phyloP scores from a whole-genome alignment of 2,113 vertebrate genomes.

The Eleginops maclovinus region DNA sequence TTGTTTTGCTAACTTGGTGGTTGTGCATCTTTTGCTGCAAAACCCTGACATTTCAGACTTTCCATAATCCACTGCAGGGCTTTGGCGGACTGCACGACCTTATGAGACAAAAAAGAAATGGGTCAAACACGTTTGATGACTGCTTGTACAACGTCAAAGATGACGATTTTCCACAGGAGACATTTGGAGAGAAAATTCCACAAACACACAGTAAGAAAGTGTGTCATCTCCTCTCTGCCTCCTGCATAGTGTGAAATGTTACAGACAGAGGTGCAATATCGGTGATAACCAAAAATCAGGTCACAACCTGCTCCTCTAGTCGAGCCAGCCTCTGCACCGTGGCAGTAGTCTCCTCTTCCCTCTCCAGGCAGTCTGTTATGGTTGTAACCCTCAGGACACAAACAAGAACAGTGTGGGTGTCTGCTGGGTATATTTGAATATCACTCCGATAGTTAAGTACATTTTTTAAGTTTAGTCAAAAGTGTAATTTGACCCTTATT shows the following conservation, averaged over 20 bases:
- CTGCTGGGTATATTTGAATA: neutral
- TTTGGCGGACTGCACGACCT: conserved; percentile 86
- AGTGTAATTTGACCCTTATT: neutral
- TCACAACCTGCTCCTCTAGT: conserved; percentile 92
- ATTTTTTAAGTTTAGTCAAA: neutral
- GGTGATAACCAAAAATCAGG: conserved; percentile 17
- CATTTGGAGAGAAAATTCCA: neutral
- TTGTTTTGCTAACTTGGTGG: conserved; percentile 80
- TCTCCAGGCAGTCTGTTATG: conserved; percentile 85
- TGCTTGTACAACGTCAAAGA: conserved; percentile 7
- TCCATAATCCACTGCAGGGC: conserved; percentile 90
- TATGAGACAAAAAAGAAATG: conserved; percentile 34
- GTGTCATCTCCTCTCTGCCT: neutral
- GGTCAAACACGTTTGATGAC: conserved; percentile 14
- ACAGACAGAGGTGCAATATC: conserved; percentile 20
- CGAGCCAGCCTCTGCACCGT: conserved; percentile 82
- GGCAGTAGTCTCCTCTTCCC: conserved; percentile 78
- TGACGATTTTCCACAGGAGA: neutral
- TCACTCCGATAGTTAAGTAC: neutral
- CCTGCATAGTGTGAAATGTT: neutral
- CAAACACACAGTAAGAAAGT: neutral
- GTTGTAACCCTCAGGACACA: conserved; percentile 83
- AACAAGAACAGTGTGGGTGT: neutral
- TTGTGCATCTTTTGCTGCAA: conserved; percentile 69
- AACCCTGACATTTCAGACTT: conserved; percentile 80